A percentile compares a stretch with the other conserved stretches of the same genome.
Conservation (phyloP, 2,113 vertebrate genomes). For the Heterochromis multidens region DNA sequence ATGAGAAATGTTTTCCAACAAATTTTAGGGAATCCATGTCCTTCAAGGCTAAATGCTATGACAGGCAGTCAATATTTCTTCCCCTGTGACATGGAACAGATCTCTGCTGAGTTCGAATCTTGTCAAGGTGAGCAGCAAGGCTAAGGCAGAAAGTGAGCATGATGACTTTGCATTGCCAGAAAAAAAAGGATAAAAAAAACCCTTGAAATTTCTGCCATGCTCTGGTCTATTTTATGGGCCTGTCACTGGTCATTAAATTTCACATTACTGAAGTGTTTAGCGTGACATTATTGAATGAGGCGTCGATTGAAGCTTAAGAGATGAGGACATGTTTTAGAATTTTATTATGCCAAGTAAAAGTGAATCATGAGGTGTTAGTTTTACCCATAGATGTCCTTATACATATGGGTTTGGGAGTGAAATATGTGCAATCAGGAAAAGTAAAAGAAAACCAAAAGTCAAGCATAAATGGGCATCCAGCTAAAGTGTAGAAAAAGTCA, state of each 20-base stretch:
- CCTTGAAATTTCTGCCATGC: conserved; percentile 33
- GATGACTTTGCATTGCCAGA: conserved; percentile 1
- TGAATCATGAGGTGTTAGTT: conserved; percentile 47
- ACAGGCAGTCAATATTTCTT: conserved; percentile 23
- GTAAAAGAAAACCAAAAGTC: neutral
- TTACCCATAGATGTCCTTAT: neutral
- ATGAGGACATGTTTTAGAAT: conserved; percentile 39
- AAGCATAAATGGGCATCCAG: neutral
- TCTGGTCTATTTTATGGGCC: conserved; percentile 47
- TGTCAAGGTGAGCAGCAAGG: conserved; percentile 51
- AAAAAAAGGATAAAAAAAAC: neutral
- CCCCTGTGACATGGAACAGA: neutral
- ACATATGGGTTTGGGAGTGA: neutral
- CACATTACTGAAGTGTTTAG: conserved; percentile 54
- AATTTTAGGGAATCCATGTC: conserved; percentile 31
- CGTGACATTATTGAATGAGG: conserved; percentile 44
- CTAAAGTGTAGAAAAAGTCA: neutral
- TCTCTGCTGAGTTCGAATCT: conserved; percentile 28
- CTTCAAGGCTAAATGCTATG: conserved; percentile 26
- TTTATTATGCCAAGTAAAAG: conserved; percentile 42
- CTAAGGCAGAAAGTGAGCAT: conserved; percentile 24
- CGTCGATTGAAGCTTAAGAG: conserved; percentile 2
- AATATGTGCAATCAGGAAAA: neutral
- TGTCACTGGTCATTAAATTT: conserved; percentile 63
- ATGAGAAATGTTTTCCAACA: neutral